phyloP scores from a whole-genome alignment of 2,888 invertebrate species.

The Andrena chrysosceles region DNA sequence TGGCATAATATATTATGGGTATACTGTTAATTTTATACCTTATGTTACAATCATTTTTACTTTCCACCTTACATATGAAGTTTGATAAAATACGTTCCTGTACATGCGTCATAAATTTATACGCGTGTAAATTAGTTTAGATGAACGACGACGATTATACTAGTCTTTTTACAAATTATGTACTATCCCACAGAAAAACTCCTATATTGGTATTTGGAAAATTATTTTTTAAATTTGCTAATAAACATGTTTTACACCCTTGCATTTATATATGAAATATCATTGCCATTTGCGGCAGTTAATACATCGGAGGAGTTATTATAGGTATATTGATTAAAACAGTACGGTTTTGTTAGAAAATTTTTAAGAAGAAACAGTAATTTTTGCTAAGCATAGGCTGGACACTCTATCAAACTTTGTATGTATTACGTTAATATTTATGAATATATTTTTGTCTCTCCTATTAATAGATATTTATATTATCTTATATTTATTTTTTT shows the following conservation, averaged over 20 bases:
- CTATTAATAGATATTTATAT: constrained; percentile 46
- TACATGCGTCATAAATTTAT: background rate
- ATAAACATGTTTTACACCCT: background rate
- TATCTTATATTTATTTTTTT: constrained; percentile 41
- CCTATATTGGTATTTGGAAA: background rate
- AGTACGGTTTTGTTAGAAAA: background rate
- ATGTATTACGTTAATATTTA: constrained; percentile 42
- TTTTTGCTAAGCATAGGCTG: background rate
- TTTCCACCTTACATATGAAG: constrained; percentile 39
- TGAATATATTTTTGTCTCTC: constrained; percentile 40
- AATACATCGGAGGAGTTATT: background rate
- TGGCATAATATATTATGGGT: constrained; percentile 26
- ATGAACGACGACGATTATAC: background rate
- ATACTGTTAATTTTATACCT: constrained; percentile 44
- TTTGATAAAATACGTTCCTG: constrained; percentile 42
- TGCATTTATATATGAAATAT: constrained; percentile 1
- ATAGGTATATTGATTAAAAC: background rate
- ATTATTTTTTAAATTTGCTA: background rate
- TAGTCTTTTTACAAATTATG: background rate
- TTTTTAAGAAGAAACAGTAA: background rate
- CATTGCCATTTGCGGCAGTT: background rate
- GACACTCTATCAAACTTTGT: constrained; percentile 40
- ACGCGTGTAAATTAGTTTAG: background rate
- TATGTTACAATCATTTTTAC: constrained; percentile 42
- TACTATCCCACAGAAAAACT: background rate